These are phyloP conservation scores for Sericinus montela DNA, from an alignment of 2,888 invertebrate genomes.

Conservation along the genomic window DNA sequence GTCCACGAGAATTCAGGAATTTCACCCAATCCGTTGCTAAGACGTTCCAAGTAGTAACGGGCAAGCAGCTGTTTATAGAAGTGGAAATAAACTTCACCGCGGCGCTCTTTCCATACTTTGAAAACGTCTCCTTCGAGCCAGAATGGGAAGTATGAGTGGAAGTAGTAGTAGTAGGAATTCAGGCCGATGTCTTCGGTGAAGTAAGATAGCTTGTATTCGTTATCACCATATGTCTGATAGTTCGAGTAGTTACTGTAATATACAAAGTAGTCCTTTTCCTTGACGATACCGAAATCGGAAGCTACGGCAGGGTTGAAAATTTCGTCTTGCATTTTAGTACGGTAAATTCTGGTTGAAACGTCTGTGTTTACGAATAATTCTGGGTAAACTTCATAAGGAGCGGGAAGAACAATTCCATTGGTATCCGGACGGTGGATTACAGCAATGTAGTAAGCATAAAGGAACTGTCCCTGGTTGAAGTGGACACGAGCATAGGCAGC, in stretches of 20 bases:
- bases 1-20: slow-evolving; percentile 82
- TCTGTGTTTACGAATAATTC: slow-evolving; percentile 81
- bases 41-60: slow-evolving; percentile 84
- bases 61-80: slow-evolving; percentile 83
- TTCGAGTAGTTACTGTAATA: slow-evolving; percentile 81
- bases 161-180: slow-evolving; percentile 83
- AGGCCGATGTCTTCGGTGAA: slow-evolving; percentile 85
- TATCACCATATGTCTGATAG: slow-evolving; percentile 65
- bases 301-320: slow-evolving; percentile 43
- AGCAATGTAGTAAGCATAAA: slow-evolving; percentile 81
- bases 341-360: slow-evolving; percentile 63
- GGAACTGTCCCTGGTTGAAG: slow-evolving; percentile 81
- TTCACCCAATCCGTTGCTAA: slow-evolving; percentile 81
- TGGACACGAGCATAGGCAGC: slow-evolving; percentile 78
- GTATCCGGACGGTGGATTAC: slow-evolving; percentile 79
- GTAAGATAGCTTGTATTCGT: slow-evolving; percentile 81
- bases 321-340: slow-evolving; percentile 60
- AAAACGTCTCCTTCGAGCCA: slow-evolving; percentile 79
- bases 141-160: slow-evolving; percentile 81
- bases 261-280: slow-evolving; percentile 60
- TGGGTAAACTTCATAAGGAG: slow-evolving; percentile 84
- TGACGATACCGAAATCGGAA: slow-evolving; percentile 54
- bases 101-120: slow-evolving; percentile 70
- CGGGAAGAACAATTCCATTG: slow-evolving; percentile 79
- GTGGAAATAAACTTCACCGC: slow-evolving; percentile 83